Evolutionary conservation across 2,888 invertebrate species (phyloP).

Genomic region (Apamea anceps): DNA sequence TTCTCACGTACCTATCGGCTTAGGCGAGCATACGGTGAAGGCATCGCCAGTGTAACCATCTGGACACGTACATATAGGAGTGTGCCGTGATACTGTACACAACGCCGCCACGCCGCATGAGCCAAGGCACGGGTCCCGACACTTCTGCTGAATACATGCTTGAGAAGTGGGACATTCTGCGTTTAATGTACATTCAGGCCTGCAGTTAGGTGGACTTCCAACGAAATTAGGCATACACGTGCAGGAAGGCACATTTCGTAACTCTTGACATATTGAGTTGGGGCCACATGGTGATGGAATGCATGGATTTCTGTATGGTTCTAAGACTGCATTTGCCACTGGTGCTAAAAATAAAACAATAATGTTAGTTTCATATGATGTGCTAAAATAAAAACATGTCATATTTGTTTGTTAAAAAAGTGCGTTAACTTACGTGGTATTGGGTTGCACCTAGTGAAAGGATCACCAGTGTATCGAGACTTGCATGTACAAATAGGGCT

Average conservation of each 20-base stretch:
- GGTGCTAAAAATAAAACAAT: conserved; percentile 83
- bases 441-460: conserved; percentile 90
- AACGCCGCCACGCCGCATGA: conserved; percentile 92
- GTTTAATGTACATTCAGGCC: conserved; percentile 93
- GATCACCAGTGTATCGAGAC: conserved; percentile 92
- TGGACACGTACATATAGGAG: conserved; percentile 93
- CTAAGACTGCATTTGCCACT: conserved; percentile 84
- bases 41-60: conserved; percentile 93
- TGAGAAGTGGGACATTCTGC: conserved; percentile 92
- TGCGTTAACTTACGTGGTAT: conserved; percentile 86
- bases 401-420: background rate
- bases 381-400: background rate
- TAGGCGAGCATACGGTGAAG: conserved; percentile 88
- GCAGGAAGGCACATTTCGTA: conserved; percentile 91
- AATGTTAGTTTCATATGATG: conserved; percentile 13
- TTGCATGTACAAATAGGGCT: conserved; percentile 94
- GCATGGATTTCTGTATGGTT: conserved; percentile 89
- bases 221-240: conserved; percentile 91
- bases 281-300: conserved; percentile 93
- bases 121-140: conserved; percentile 93
- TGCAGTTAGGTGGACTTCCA: conserved; percentile 92
- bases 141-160: conserved; percentile 93
- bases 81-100: conserved; percentile 92
- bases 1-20: conserved; percentile 79
- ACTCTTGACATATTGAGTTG: conserved; percentile 92